Evolutionary conservation across 2,888 invertebrate genomes (phyloP).

Genomic region (Drosophila greeni): DNA sequence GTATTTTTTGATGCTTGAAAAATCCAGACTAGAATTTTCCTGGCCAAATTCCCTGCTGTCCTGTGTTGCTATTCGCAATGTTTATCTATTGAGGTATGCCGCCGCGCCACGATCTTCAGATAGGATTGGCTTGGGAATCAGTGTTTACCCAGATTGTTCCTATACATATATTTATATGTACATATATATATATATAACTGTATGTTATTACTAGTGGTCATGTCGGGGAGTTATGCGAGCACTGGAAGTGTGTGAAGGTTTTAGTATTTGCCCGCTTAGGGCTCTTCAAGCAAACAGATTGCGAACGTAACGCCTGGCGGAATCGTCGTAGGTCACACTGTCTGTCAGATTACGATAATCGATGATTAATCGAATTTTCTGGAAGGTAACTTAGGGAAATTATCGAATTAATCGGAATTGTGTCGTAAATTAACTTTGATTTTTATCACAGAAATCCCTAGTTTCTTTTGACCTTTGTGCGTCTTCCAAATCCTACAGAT

Average conservation of each 20-base stretch:
- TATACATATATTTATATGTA: constrained; percentile 3
- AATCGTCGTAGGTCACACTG: constrained; percentile 28
- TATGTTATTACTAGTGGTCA: constrained; percentile 1
- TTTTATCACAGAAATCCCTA: too few relatives aligned
- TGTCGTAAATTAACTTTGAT: too few relatives aligned
- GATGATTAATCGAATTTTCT: constrained; percentile 2
- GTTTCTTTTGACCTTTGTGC: too few relatives aligned
- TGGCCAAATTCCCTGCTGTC: neutral
- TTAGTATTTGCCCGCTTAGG: constrained; percentile 31
- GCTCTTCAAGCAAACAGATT: constrained; percentile 19
- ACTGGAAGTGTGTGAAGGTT: constrained; percentile 39
- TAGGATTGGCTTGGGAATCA: constrained; percentile 9
- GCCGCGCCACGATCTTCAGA: constrained; percentile 26
- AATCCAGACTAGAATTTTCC: neutral
- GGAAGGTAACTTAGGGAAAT: neutral
- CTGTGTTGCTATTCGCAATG: constrained; percentile 10
- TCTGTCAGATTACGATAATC: constrained; percentile 6
- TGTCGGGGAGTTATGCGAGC: constrained; percentile 12
- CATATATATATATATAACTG: neutral
- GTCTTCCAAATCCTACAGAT: neutral
- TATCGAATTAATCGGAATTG: neutral
- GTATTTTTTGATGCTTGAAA: neutral
- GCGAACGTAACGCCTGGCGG: constrained; percentile 1
- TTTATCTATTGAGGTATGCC: constrained; percentile 42
- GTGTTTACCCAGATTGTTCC: constrained; percentile 28